A percentile compares a stretch with the other conserved stretches of the same genome.
These are phyloP conservation scores for Zelleria hepariella DNA, from an alignment of 2,888 invertebrate species.

Conservation along the genomic window DNA sequence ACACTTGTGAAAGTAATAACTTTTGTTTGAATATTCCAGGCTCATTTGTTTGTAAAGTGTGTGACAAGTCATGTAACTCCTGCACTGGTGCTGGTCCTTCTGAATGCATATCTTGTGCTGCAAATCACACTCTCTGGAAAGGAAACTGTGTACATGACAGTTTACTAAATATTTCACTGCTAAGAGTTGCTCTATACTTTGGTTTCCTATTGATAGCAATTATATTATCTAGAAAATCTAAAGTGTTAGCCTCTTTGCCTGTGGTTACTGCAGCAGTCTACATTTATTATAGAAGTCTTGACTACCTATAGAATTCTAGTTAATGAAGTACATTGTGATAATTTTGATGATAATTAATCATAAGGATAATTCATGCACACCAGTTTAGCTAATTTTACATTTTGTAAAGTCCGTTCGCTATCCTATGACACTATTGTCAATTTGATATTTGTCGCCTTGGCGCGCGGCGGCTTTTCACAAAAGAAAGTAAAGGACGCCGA, in stretches of 20 bases:
- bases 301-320: conserved; percentile 33
- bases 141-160: conserved; percentile 42
- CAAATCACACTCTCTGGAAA: conserved; percentile 32
- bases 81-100: conserved; percentile 89
- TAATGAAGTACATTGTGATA: conserved; percentile 26
- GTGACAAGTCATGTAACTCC: conserved; percentile 85
- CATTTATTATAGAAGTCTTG: conserved; percentile 39
- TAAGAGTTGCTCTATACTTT: conserved; percentile 34
- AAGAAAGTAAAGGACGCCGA: too few relatives aligned
- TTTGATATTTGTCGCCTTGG: too few relatives aligned
- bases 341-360: conserved; percentile 14
- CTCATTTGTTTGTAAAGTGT: conserved; percentile 81
- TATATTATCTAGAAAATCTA: conserved; percentile 30
- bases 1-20: conserved; percentile 73
- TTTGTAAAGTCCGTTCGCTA: too few relatives aligned
- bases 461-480: too few relatives aligned
- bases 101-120: conserved; percentile 85
- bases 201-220: conserved; percentile 34
- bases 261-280: conserved; percentile 31
- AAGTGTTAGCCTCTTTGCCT: conserved; percentile 29
- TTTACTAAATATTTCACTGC: conserved; percentile 28
- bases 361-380: not conserved
- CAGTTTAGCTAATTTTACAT: too few relatives aligned
- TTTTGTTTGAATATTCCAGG: conserved; percentile 93
- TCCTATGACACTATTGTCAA: too few relatives aligned